Conservation (phyloP, 2,797 vertebrate species). For the Aulostomus chinensis region DNA sequence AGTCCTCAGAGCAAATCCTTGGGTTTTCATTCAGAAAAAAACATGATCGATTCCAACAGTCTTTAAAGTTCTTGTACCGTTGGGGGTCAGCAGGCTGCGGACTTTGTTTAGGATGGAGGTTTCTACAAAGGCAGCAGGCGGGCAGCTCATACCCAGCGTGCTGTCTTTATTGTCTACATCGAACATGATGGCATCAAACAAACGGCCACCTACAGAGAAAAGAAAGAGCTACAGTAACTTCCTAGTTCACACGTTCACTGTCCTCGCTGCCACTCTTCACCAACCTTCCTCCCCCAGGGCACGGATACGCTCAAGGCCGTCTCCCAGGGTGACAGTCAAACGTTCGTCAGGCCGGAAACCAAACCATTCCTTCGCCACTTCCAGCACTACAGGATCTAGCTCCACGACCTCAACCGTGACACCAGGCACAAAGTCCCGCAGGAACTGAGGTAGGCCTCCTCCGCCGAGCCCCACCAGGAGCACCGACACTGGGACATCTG, state of each 20-base stretch:
- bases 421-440: constrained; percentile 87
- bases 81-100: constrained; percentile 80
- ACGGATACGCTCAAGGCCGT: constrained; percentile 61
- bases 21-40: not conserved
- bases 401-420: constrained; percentile 86
- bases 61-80: constrained; percentile 75
- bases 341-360: constrained; percentile 84
- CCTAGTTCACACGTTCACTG: not conserved
- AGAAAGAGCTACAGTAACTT: not conserved
- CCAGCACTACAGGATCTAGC: constrained; percentile 87
- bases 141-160: constrained; percentile 93
- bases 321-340: constrained; percentile 80
- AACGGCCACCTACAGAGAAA: constrained; percentile 67
- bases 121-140: constrained; percentile 91
- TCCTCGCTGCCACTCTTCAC: not conserved
- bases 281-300: constrained; percentile 70
- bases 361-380: constrained; percentile 90
- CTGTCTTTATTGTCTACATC: constrained; percentile 96
- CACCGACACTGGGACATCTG: constrained; percentile 79
- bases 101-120: constrained; percentile 86
- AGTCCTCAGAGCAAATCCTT: no score
- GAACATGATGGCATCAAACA: constrained; percentile 90
- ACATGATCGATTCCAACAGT: not conserved
- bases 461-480: constrained; percentile 92
- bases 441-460: constrained; percentile 91